Percentiles rank a stretch among this genome's conserved stretches.
phyloP scores from a whole-genome alignment of 2,797 vertebrate species.

The Tamandua tetradactyla region DNA sequence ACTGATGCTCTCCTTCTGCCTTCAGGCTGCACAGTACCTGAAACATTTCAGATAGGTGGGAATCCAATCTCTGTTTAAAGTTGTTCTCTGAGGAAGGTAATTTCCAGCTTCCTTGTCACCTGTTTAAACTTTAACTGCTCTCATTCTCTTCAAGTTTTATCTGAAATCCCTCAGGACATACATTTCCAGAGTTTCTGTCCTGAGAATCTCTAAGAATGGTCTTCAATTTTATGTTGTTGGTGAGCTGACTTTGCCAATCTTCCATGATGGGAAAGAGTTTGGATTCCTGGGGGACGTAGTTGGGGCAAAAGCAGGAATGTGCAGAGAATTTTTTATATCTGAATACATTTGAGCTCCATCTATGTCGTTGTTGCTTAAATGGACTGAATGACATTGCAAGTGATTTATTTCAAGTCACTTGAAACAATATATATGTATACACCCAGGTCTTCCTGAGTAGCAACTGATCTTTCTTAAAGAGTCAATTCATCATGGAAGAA shows the following conservation, averaged over 20 bases:
- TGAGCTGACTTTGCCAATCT: not conserved
- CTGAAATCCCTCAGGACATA: slow-evolving; percentile 56
- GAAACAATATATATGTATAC: not conserved
- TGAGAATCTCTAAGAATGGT: not conserved
- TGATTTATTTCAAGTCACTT: slow-evolving; percentile 37
- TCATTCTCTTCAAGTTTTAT: slow-evolving; percentile 63
- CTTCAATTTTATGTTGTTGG: slow-evolving; percentile 18
- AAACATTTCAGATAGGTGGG: not conserved
- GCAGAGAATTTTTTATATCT: not conserved
- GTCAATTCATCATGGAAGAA: slow-evolving; percentile 78
- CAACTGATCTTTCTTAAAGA: slow-evolving; percentile 75
- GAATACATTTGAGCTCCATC: not conserved
- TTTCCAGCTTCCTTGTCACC: slow-evolving; percentile 48
- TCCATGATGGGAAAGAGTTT: not conserved
- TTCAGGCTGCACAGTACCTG: not conserved
- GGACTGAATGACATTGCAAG: not conserved
- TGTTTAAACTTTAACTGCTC: slow-evolving; percentile 54
- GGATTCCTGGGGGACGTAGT: not conserved
- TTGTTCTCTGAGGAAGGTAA: slow-evolving; percentile 51
- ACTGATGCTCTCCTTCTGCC: not conserved
- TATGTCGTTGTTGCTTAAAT: slow-evolving; percentile 6
- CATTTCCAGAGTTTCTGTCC: slow-evolving; percentile 40
- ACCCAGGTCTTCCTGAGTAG: slow-evolving; percentile 59
- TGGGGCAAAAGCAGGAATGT: not conserved
- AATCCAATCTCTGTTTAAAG: slow-evolving; percentile 56